Conservation (phyloP, 2,888 invertebrate species). For the Creontiades dilutus region DNA sequence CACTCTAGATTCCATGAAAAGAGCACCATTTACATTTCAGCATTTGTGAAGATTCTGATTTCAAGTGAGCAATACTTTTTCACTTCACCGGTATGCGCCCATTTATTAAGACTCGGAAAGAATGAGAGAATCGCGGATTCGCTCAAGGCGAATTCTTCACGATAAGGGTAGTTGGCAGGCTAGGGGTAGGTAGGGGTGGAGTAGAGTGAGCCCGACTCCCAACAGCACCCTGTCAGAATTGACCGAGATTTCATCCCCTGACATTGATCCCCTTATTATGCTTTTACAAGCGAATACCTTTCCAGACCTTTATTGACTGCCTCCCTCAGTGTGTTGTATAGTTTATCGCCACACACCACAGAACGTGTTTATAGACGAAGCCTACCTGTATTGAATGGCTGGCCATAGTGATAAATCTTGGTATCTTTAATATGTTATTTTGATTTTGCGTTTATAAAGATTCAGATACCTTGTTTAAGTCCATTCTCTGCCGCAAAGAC, state of each 20-base stretch:
- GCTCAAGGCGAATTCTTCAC: too few relatives aligned
- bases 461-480: conserved; percentile 80
- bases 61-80: too few relatives aligned
- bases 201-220: not conserved
- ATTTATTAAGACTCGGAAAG: too few relatives aligned
- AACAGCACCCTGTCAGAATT: not conserved
- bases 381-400: not conserved
- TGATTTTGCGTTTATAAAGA: too few relatives aligned
- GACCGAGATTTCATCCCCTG: conserved; percentile 47
- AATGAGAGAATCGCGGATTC: too few relatives aligned
- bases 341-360: too few relatives aligned
- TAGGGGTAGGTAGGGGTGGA: not conserved
- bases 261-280: conserved; percentile 61
- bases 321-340: not conserved
- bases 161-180: not conserved
- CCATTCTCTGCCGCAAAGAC: conserved; percentile 86
- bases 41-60: too few relatives aligned
- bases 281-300: conserved; percentile 19
- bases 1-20: too few relatives aligned
- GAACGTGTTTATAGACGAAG: not conserved
- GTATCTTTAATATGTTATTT: too few relatives aligned
- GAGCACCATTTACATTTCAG: too few relatives aligned
- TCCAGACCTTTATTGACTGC: conserved; percentile 33
- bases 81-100: too few relatives aligned
- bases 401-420: too few relatives aligned